Percentiles rank a stretch among this genome's conserved stretches.
These are phyloP conservation scores for Xiphophorus couchianus DNA, from an alignment of 2,113 vertebrate genomes.

Conservation along the genomic window DNA sequence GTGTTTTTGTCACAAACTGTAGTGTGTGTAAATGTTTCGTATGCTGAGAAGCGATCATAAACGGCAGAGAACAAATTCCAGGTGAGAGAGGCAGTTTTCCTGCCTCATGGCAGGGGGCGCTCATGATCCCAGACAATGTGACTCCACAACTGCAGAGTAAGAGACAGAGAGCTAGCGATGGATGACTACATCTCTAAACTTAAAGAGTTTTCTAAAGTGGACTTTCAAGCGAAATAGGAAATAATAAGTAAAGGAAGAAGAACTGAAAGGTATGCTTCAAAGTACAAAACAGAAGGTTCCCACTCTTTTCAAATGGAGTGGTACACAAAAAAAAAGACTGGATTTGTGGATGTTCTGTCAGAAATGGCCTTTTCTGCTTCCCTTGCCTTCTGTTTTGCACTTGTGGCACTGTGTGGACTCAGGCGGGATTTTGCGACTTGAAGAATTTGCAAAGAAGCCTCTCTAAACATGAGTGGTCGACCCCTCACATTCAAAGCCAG, in stretches of 20 bases:
- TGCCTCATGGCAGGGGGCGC: too few relatives aligned
- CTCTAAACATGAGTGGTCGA: background rate
- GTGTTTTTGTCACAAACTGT: too few relatives aligned
- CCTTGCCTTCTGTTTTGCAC: background rate
- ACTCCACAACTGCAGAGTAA: too few relatives aligned
- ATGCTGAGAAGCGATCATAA: too few relatives aligned
- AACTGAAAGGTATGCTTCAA: background rate
- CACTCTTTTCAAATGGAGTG: background rate
- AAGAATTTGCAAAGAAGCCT: background rate
- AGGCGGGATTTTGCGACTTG: background rate
- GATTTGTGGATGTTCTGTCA: background rate
- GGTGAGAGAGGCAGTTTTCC: too few relatives aligned
- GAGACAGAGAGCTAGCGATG: too few relatives aligned
- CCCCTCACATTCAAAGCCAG: conserved; percentile 8
- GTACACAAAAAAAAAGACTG: background rate
- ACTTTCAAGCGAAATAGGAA: background rate
- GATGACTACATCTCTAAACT: background rate
- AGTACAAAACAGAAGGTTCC: background rate
- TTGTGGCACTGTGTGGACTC: background rate
- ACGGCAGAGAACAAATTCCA: too few relatives aligned
- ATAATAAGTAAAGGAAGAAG: background rate
- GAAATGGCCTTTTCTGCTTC: background rate
- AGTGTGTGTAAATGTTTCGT: too few relatives aligned
- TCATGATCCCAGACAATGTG: too few relatives aligned
- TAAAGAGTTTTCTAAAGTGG: background rate